Percentiles rank a stretch among this genome's conserved stretches.
phyloP scores from a whole-genome alignment of 2,888 invertebrate genomes.

The Scaptomyza reducta region DNA sequence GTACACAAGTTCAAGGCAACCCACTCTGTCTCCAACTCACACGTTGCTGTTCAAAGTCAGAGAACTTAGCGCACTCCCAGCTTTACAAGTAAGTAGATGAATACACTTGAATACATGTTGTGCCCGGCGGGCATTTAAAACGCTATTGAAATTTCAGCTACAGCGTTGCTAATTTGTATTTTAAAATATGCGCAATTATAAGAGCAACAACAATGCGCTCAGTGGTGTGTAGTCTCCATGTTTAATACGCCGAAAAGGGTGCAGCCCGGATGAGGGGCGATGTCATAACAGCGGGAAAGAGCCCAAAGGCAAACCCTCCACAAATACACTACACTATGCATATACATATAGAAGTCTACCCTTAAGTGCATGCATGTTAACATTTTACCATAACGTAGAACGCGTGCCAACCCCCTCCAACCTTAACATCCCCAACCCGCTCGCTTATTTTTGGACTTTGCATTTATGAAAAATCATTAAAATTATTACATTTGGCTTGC shows the following conservation, averaged over 20 bases:
- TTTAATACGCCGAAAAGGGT: constrained; percentile 73
- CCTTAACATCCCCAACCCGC: neutral
- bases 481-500: constrained; percentile 79
- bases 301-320: constrained; percentile 17
- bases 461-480: constrained; percentile 80
- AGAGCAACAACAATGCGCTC: constrained; percentile 56
- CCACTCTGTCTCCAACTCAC: constrained; percentile 39
- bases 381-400: constrained; percentile 17
- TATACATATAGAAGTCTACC: constrained; percentile 38
- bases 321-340: constrained; percentile 8
- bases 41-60: constrained; percentile 49
- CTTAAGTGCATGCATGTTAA: constrained; percentile 63
- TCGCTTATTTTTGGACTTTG: constrained; percentile 34
- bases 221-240: constrained; percentile 73
- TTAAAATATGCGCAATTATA: constrained; percentile 80
- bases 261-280: constrained; percentile 63
- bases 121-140: constrained; percentile 66
- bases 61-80: constrained; percentile 62
- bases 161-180: constrained; percentile 81
- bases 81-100: constrained; percentile 29
- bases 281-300: constrained; percentile 63
- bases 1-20: constrained; percentile 57
- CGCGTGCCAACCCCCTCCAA: constrained; percentile 40
- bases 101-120: constrained; percentile 14
- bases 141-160: constrained; percentile 75